Conservation (phyloP, 1,140 invertebrate genomes). For the Popillia japonica region DNA sequence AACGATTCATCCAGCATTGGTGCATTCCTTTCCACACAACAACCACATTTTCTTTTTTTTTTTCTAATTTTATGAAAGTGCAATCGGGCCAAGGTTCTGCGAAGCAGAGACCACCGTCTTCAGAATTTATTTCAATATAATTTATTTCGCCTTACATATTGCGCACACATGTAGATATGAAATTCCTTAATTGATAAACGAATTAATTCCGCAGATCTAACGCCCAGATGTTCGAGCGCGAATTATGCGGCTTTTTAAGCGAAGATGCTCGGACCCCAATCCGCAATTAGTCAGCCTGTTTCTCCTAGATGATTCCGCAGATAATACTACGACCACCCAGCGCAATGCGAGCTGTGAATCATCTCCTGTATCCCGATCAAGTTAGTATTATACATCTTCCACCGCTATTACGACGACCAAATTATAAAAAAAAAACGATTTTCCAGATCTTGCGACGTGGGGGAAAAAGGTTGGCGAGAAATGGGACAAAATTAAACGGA, state of each 20-base stretch:
- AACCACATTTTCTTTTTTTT: not conserved
- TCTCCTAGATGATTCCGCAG: conserved; percentile 46
- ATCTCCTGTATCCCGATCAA: not conserved
- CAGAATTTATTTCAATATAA: not conserved
- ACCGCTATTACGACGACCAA: too few species aligned
- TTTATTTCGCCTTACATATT: too few species aligned
- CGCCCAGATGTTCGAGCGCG: not conserved
- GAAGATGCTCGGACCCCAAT: conserved; percentile 55
- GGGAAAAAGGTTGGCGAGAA: conserved; percentile 70
- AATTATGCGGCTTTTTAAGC: conserved; percentile 53
- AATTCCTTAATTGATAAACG: not conserved
- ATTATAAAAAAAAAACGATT: too few species aligned
- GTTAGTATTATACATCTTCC: too few species aligned
- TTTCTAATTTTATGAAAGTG: conserved; percentile 7
- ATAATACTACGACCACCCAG: conserved; percentile 24
- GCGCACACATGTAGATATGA: too few species aligned
- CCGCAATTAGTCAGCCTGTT: conserved; percentile 52
- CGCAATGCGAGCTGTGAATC: not conserved
- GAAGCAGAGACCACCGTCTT: not conserved
- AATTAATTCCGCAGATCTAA: not conserved
- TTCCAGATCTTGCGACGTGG: conserved; percentile 70
- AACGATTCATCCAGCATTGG: not conserved
- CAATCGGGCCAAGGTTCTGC: conserved; percentile 14
- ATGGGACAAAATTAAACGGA: conserved; percentile 70
- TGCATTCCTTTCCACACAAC: conserved; percentile 5